Conservation (phyloP, 2,888 invertebrate species). For the Leptura quadrifasciata region DNA sequence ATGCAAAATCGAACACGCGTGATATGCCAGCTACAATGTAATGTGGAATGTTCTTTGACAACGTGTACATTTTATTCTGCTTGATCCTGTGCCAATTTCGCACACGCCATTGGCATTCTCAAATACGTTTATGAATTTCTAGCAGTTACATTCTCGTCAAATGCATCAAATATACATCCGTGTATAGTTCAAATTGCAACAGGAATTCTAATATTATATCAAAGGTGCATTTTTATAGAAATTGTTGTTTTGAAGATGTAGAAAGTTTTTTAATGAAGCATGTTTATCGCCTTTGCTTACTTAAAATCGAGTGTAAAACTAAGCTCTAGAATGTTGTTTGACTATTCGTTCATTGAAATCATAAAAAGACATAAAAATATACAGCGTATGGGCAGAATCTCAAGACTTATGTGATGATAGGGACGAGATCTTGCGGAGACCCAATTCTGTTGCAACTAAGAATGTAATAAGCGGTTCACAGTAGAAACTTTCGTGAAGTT, state of each 20-base stretch:
- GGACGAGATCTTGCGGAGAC: too few relatives aligned
- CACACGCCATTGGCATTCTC: slow-evolving; percentile 11
- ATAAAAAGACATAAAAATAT: too few relatives aligned
- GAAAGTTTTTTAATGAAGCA: not conserved
- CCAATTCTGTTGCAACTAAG: too few relatives aligned
- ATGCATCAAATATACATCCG: slow-evolving; percentile 1
- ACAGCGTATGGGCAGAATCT: too few relatives aligned
- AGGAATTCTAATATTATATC: not conserved
- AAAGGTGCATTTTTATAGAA: not conserved
- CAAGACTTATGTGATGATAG: too few relatives aligned
- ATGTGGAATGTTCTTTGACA: slow-evolving; percentile 7
- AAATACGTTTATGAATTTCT: slow-evolving; percentile 22
- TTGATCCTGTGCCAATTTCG: slow-evolving; percentile 5
- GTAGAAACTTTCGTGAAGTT: too few relatives aligned
- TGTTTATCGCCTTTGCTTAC: too few relatives aligned
- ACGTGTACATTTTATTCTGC: slow-evolving; percentile 13
- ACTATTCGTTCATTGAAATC: too few relatives aligned
- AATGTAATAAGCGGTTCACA: too few relatives aligned
- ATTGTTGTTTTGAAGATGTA: not conserved
- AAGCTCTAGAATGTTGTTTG: too few relatives aligned
- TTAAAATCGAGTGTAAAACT: too few relatives aligned
- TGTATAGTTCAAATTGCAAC: not conserved
- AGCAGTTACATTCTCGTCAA: not conserved
- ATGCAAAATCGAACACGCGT: slow-evolving; percentile 24
- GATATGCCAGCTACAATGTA: slow-evolving; percentile 10